These are phyloP conservation scores for Typhlichthys subterraneus DNA, from an alignment of 2,797 vertebrate genomes.

Conservation along the genomic window DNA sequence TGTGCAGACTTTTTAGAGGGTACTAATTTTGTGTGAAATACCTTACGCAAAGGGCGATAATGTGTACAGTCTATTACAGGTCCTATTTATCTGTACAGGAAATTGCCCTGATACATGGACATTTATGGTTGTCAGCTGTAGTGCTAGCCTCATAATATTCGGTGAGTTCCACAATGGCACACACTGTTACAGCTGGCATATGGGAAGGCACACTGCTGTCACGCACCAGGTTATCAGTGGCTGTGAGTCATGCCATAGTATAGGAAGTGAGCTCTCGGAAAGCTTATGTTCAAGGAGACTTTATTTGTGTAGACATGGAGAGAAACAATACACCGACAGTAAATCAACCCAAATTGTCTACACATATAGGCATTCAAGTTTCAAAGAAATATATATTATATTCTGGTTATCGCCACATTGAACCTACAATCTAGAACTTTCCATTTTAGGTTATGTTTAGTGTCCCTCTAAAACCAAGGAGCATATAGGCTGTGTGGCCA, in stretches of 20 bases:
- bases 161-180: slow-evolving; percentile 36
- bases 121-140: slow-evolving; percentile 59
- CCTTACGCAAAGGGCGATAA: background rate
- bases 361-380: too few relatives aligned
- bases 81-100: slow-evolving; percentile 8
- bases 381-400: too few relatives aligned
- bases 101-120: slow-evolving; percentile 37
- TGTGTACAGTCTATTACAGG: slow-evolving; percentile 10
- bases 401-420: too few relatives aligned
- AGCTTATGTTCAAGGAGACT: slow-evolving; percentile 67
- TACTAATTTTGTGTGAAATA: background rate
- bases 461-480: too few relatives aligned
- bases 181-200: slow-evolving; percentile 65
- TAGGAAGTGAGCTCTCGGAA: slow-evolving; percentile 54
- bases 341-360: background rate
- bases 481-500: too few relatives aligned
- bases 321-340: slow-evolving; percentile 31
- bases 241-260: slow-evolving; percentile 25
- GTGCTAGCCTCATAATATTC: slow-evolving; percentile 49
- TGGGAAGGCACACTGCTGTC: slow-evolving; percentile 47
- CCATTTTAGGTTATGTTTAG: too few relatives aligned
- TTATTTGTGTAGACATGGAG: slow-evolving; percentile 55
- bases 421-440: too few relatives aligned
- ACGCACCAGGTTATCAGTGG: slow-evolving; percentile 58
- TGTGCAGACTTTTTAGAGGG: background rate